phyloP scores from a whole-genome alignment of 2,113 vertebrate genomes.

The Pachypanchax playfairii region DNA sequence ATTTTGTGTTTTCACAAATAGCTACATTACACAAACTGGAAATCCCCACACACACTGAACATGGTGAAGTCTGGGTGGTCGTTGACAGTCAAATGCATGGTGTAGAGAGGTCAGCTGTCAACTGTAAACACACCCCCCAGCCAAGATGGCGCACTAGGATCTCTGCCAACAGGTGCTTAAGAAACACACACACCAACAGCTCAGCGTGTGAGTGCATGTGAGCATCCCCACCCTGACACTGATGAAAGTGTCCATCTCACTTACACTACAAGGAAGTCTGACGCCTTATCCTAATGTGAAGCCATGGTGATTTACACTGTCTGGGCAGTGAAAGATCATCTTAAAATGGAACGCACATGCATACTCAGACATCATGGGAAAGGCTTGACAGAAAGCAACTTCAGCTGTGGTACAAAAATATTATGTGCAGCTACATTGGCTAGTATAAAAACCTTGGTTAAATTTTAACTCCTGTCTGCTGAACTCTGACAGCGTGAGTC shows the following conservation, averaged over 20 bases:
- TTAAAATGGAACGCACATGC: constrained; percentile 48
- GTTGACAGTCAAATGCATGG: constrained; percentile 25
- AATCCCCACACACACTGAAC: constrained; percentile 6
- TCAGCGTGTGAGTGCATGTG: constrained; percentile 20
- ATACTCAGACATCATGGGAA: constrained; percentile 20
- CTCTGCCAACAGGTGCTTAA: constrained; percentile 61
- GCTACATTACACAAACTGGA: no score
- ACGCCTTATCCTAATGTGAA: constrained; percentile 49
- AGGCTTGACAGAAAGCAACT: constrained; percentile 54
- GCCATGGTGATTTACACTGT: constrained; percentile 48
- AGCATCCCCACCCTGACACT: constrained; percentile 41
- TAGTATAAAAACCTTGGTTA: constrained; percentile 38
- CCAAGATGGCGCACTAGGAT: constrained; percentile 58
- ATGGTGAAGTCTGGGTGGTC: constrained; percentile 53
- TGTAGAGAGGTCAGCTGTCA: constrained; percentile 66
- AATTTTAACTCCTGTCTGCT: constrained; percentile 39
- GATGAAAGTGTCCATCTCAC: constrained; percentile 55
- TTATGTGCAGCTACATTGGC: constrained; percentile 17
- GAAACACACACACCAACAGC: constrained; percentile 32
- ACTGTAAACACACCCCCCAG: constrained; percentile 66
- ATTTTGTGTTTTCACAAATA: constrained; percentile 17
- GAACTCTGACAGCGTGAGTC: constrained; percentile 22
- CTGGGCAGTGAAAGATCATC: constrained; percentile 48
- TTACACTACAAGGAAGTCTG: constrained; percentile 43
- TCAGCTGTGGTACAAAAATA: constrained; percentile 49